These are phyloP conservation scores for Butorides virescens DNA, from an alignment of 2,113 vertebrate species.

Conservation along the genomic window DNA sequence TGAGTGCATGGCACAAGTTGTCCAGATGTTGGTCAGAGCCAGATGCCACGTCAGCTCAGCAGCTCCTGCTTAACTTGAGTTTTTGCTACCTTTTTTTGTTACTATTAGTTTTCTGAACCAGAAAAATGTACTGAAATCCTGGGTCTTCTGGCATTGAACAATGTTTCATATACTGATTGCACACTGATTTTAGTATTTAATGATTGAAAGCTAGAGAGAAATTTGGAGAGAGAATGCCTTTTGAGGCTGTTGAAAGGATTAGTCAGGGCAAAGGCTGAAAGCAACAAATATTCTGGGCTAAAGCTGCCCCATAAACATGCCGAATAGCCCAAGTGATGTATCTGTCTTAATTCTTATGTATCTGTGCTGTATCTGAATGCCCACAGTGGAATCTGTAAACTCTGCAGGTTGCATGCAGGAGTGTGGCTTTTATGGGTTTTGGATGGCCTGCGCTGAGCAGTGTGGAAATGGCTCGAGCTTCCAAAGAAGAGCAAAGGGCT, in stretches of 20 bases:
- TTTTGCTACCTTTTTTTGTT: background rate
- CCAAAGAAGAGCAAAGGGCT: background rate
- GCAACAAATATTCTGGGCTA: background rate
- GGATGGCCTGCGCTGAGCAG: rapidly evolving
- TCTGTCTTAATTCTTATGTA: background rate
- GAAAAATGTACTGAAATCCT: background rate
- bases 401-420: background rate
- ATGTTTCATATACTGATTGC: background rate
- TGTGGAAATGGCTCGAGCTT: background rate
- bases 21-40: rapidly evolving
- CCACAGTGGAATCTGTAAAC: background rate
- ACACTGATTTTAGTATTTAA: background rate
- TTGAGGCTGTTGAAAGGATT: background rate
- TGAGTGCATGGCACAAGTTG: rapidly evolving
- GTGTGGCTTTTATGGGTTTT: background rate
- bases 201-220: background rate
- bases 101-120: background rate
- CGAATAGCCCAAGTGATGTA: background rate
- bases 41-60: rapidly evolving
- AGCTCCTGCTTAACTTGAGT: background rate
- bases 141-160: background rate
- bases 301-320: background rate
- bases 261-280: background rate
- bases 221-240: background rate
- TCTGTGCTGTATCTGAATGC: background rate